These are phyloP conservation scores for Diogma glabrata DNA, from an alignment of 2,888 invertebrate genomes.

Conservation along the genomic window DNA sequence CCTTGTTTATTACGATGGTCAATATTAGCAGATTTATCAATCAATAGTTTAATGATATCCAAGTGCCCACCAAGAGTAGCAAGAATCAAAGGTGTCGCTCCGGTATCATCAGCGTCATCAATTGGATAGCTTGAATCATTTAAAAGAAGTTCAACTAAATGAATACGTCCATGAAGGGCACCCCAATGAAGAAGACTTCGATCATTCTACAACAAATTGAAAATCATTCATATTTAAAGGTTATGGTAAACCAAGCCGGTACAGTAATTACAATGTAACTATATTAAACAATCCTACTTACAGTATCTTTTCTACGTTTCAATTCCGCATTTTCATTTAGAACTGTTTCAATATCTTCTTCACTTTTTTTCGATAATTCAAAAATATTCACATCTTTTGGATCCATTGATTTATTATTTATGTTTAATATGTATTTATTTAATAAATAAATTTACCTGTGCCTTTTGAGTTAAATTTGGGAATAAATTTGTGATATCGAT, in stretches of 20 bases:
- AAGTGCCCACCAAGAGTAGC: conserved; percentile 15
- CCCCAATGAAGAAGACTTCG: conserved; percentile 1
- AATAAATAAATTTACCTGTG: too few relatives aligned
- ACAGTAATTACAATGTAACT: not conserved
- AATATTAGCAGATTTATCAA: conserved; percentile 15
- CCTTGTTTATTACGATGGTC: conserved; percentile 16
- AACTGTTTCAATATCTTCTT: not conserved
- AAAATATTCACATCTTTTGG: not conserved
- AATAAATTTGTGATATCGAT: too few relatives aligned
- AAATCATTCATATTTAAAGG: too few relatives aligned
- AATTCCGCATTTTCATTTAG: not conserved
- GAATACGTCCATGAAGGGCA: not conserved
- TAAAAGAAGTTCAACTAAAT: not conserved
- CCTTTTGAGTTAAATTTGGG: too few relatives aligned
- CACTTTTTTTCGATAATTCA: not conserved
- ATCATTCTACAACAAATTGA: conserved; percentile 2
- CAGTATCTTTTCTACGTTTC: not conserved
- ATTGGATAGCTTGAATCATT: not conserved
- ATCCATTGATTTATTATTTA: too few relatives aligned
- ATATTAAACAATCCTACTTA: not conserved
- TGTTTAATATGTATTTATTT: too few relatives aligned
- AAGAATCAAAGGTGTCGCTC: conserved; percentile 15
- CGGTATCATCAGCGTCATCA: conserved; percentile 14
- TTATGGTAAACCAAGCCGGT: not conserved
- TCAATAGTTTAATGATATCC: conserved; percentile 11